Evolutionary conservation across 1,140 invertebrate species (phyloP).

Genomic region (Probaryconus sp.): DNA sequence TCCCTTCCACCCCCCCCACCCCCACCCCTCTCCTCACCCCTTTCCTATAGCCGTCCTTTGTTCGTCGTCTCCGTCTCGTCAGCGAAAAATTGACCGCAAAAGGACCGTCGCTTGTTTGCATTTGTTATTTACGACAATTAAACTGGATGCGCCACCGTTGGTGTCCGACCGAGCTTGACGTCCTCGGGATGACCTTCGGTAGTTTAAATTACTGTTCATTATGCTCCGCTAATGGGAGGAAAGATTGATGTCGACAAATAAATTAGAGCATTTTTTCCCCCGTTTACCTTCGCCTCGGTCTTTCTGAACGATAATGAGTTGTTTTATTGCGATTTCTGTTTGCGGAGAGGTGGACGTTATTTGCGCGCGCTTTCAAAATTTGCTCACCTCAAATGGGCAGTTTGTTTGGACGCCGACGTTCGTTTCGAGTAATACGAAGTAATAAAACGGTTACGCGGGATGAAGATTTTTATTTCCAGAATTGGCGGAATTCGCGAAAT

Average conservation of each 20-base stretch:
- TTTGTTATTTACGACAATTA: constrained; percentile 63
- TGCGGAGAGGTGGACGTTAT: too few species aligned
- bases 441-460: too few species aligned
- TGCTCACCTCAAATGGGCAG: too few species aligned
- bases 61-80: constrained; percentile 26
- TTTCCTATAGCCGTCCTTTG: constrained; percentile 30
- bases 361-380: too few species aligned
- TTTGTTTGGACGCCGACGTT: too few species aligned
- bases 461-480: too few species aligned
- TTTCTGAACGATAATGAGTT: too few species aligned
- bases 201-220: constrained; percentile 57
- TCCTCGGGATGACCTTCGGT: constrained; percentile 53
- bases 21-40: constrained; percentile 23
- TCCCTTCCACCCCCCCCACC: neutral
- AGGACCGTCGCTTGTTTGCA: constrained; percentile 56
- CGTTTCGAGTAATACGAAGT: too few species aligned
- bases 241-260: constrained; percentile 51
- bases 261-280: constrained; percentile 39
- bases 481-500: too few species aligned
- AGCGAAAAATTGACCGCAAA: constrained; percentile 71
- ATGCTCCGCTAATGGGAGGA: constrained; percentile 44
- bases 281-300: too few species aligned
- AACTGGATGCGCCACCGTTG: constrained; percentile 44
- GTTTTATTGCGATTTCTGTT: too few species aligned
- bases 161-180: too few species aligned